Base-by-base conservation (phyloP, 2,888 invertebrate genomes). In the Drosophila tanythrix region DNA sequence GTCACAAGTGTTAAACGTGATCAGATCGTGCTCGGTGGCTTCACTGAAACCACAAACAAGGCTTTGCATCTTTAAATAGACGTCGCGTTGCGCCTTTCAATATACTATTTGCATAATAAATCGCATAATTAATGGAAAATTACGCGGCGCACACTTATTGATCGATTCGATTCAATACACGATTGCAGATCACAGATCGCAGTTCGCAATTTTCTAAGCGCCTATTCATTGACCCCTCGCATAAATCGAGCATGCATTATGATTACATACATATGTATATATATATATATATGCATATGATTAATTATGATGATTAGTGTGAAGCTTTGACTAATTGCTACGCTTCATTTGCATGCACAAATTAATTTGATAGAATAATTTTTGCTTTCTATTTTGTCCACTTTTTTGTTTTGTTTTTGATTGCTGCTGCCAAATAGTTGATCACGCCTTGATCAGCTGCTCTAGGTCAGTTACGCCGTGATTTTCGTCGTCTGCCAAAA, bases 391-490 rank as follows among this genome's bases (percentile, higher is more conserved):
- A 21, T 29, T 7, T 57, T 2, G 29, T 21, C 21, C 1, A n/a
- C 36, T 51, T 25, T 52, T 25, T 59, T 51, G 29, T 36, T 43
- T 58, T 51, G 6, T 21, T 48, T 50, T 60, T 48, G 46, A 29
- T 60, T 72, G 46, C 7, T 43, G 33, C 52, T 73, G 78, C 79
- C 79, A 76, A 76, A 79, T 63, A 62, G 59, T 67, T 76, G 91
- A 91, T 91, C 91, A 91, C 91, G 91, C 81, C 64, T 55, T 53
- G 89, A 89, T 87, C 90, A 90, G 84, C 79, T 90, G 90, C 76
- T 89, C 89, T 91, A 91, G 90, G 90, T 91, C 91, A 91, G 91
- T 91, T 87, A 89, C 77, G 81, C 74, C 80, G 74, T 81, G 74
- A 52, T 69, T 66, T 29, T 53, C 27, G 13, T 46, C 31, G 57